Base-by-base conservation (phyloP, 2,888 invertebrate genomes). In the Drosophila hamatofila region DNA sequence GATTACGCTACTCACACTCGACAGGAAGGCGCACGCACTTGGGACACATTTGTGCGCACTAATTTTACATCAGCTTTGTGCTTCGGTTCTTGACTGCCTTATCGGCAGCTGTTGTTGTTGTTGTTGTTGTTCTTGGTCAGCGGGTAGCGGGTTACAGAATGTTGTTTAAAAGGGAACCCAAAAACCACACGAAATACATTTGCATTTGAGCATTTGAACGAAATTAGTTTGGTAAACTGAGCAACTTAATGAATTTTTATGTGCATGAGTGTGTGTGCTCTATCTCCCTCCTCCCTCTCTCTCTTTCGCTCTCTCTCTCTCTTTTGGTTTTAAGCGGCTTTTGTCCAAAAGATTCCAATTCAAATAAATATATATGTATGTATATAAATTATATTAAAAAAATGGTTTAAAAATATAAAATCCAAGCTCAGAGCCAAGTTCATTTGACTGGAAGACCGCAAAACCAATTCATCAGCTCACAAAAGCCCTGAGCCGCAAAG, bases 391-490 rank as follows among this genome's bases (percentile, higher is more conserved):
- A 49, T 35, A 67, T 55, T 67, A 44, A 44, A 51, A 51, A 39
- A 33, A 18, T 41, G 57, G 30, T 14, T 46, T 46, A 44, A 33
- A 60, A 35, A 62, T 67, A 64, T 65, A 56, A 65, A 66, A 66
- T 65, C 49, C 54, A 62, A 70, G 55, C 41, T 49, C 60, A 11
- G 74, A 64, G 54, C 69, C 62, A 42, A 71, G 65, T 64, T 84
- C 81, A 88, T 81, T 83, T 79, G 81, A 88, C 66, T 87, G 84
- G 74, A 89, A 81, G 71, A 77, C 87, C 89, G 67, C 87, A 88
- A 77, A 81, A 65, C 73, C 77, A 83, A 89, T 84, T 84, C 72
- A 87, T 79, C 84, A 78, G 69, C 61, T 66, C 56, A 44, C 54
- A 61, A 62, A 52, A 61, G 48, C 42, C 55, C 57, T 52, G 46